Evolutionary conservation across 1,140 invertebrate species (phyloP).

Genomic region (Drosophila mauritiana): DNA sequence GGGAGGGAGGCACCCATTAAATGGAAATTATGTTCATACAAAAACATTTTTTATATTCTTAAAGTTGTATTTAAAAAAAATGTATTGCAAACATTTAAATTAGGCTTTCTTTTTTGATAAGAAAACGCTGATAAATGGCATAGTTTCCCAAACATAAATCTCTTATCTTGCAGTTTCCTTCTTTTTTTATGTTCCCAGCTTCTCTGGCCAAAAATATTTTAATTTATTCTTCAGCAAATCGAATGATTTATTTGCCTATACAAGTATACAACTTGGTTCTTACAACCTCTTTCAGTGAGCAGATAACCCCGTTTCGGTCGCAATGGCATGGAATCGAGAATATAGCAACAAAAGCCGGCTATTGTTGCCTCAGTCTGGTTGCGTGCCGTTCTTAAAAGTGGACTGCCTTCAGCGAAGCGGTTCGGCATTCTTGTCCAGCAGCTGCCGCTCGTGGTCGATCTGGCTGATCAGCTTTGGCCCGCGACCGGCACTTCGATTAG

Average conservation of each 20-base stretch:
- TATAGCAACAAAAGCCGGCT: constrained; percentile 47
- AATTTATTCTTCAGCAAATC: neutral
- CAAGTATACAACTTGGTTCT: neutral
- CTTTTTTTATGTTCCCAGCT: too few species aligned
- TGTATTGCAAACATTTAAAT: too few species aligned
- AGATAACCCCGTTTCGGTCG: constrained; percentile 31
- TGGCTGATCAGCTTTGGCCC: constrained; percentile 24
- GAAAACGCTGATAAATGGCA: too few species aligned
- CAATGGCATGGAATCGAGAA: constrained; percentile 14
- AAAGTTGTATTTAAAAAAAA: too few species aligned
- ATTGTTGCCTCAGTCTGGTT: constrained; percentile 59
- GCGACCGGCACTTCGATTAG: constrained; percentile 64
- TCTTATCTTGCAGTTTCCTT: too few species aligned
- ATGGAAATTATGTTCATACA: too few species aligned
- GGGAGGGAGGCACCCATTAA: too few species aligned
- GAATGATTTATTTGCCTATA: neutral
- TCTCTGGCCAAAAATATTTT: neutral
- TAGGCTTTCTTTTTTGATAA: too few species aligned
- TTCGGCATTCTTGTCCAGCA: constrained; percentile 68
- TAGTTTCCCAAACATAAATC: too few species aligned
- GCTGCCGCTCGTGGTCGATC: constrained; percentile 42
- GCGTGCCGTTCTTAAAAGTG: constrained; percentile 64
- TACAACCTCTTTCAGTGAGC: constrained; percentile 10
- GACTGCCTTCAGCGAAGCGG: constrained; percentile 68
- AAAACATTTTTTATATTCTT: too few species aligned